Evolutionary conservation across 1,140 invertebrate genomes (phyloP).

Genomic region (Polypedilum pembai): DNA sequence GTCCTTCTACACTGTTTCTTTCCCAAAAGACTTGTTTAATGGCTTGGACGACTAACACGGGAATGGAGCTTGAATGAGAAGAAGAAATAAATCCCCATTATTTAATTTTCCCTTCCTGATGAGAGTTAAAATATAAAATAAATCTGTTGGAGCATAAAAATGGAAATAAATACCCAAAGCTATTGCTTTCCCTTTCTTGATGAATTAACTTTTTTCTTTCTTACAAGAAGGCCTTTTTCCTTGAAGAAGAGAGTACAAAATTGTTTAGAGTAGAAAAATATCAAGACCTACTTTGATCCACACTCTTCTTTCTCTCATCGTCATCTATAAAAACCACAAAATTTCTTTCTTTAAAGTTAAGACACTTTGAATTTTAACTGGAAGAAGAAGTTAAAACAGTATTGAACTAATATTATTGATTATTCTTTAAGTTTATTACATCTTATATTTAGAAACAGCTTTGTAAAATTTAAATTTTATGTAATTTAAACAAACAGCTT

Average conservation of each 20-base stretch:
- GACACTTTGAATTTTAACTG: too few relatives aligned
- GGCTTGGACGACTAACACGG: conserved; percentile 21
- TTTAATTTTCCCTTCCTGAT: conserved; percentile 24
- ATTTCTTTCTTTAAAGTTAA: background rate
- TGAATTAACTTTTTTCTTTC: conserved; percentile 22
- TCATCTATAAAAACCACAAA: background rate
- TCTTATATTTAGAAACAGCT: too few relatives aligned
- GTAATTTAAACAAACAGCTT: too few relatives aligned
- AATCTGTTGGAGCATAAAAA: conserved; percentile 28
- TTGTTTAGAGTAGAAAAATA: background rate
- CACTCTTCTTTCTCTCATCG: background rate
- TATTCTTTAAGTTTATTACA: too few relatives aligned
- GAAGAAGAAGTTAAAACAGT: too few relatives aligned
- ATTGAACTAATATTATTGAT: too few relatives aligned
- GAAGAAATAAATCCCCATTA: conserved; percentile 1
- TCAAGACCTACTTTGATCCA: conserved; percentile 9
- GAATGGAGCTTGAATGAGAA: background rate
- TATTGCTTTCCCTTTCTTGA: conserved; percentile 7
- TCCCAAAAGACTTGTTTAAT: background rate
- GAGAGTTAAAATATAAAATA: conserved; percentile 27
- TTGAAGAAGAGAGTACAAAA: background rate
- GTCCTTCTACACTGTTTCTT: background rate
- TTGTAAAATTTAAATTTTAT: too few relatives aligned
- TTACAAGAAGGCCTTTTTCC: background rate
- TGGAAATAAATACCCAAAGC: conserved; percentile 27